Percentiles rank a stretch among this genome's conserved stretches.
phyloP scores from a whole-genome alignment of 2,888 invertebrate genomes.

The Euplagia quadripunctaria region DNA sequence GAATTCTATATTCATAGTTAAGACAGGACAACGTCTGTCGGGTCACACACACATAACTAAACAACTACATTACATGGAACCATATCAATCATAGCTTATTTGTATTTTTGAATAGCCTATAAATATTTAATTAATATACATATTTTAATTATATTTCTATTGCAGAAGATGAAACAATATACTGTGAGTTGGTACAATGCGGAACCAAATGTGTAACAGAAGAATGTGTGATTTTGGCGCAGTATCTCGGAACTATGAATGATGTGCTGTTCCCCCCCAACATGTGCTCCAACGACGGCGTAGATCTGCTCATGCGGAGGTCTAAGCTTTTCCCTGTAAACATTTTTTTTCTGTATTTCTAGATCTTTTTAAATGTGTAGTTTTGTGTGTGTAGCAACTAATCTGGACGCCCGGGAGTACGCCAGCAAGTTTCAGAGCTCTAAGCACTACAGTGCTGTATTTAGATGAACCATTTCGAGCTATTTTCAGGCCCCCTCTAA shows the following conservation, averaged over 20 bases:
- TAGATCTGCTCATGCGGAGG: conserved; percentile 90
- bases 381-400: neutral
- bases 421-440: neutral
- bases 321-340: conserved; percentile 89
- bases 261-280: conserved; percentile 90
- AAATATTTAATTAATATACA: no score
- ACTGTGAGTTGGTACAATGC: conserved; percentile 90
- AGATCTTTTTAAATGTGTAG: conserved; percentile 12
- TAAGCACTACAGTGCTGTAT: neutral
- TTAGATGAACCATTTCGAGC: neutral
- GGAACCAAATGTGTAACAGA: conserved; percentile 64
- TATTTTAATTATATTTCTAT: conserved; percentile 16
- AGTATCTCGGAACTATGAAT: conserved; percentile 88
- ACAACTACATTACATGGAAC: no score
- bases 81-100: no score
- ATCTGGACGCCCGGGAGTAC: neutral
- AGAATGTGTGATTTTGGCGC: conserved; percentile 86
- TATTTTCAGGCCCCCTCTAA: no score
- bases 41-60: no score
- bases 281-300: conserved; percentile 87
- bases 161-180: conserved; percentile 88
- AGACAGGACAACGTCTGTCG: no score
- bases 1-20: no score
- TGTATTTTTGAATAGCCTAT: no score
- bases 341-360: conserved; percentile 23